Conservation (phyloP, 2,888 invertebrate genomes). For the Polymixis flavicincta region DNA sequence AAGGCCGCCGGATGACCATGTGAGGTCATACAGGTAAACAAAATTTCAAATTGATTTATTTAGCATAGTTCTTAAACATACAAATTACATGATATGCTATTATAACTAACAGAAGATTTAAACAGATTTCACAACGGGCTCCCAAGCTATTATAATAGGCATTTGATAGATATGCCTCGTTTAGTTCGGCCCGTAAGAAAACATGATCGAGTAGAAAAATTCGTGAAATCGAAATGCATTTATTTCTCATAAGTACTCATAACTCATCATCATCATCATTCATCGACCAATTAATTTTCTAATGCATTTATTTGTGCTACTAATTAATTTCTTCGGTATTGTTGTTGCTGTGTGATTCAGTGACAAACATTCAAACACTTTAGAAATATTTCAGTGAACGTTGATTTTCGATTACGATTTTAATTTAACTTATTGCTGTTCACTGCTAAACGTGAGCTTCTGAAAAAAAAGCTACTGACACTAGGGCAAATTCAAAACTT, state of each 20-base stretch:
- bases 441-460: background rate
- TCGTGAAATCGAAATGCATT: background rate
- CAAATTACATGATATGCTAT: background rate
- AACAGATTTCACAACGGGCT: background rate
- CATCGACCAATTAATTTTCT: background rate
- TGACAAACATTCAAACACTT: slow-evolving; percentile 5
- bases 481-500: background rate
- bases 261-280: background rate
- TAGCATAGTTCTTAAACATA: background rate
- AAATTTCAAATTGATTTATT: background rate
- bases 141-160: background rate
- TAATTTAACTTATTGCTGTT: background rate
- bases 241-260: background rate
- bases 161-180: background rate
- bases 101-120: background rate
- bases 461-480: background rate
- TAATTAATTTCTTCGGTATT: background rate
- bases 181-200: background rate
- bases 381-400: background rate
- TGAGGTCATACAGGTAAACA: slow-evolving; percentile 89
- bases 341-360: background rate
- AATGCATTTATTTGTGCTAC: background rate
- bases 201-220: background rate
- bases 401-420: background rate
- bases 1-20: slow-evolving; percentile 91